Evolutionary conservation across 2,888 invertebrate species (phyloP).

Genomic region (Tachina grossa): DNA sequence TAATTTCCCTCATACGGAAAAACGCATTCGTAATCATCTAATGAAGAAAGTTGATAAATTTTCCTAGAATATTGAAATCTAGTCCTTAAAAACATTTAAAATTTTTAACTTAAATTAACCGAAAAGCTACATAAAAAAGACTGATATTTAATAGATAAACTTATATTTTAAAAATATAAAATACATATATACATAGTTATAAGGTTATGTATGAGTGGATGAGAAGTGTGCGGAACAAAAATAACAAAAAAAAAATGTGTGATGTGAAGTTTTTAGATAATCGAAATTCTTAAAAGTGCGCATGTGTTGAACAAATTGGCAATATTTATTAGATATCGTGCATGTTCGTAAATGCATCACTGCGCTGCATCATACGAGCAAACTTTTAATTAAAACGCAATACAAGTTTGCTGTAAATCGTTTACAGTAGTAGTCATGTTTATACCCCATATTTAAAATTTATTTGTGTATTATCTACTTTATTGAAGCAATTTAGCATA

Average conservation of each 20-base stretch:
- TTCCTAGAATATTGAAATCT: conserved; percentile 41
- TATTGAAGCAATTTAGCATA: too few species aligned
- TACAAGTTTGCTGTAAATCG: too few species aligned
- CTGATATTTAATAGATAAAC: conserved; percentile 50
- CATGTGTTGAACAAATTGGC: conserved; percentile 40
- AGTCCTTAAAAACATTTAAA: conserved; percentile 38
- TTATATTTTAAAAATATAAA: conserved; percentile 25
- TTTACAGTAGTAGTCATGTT: too few species aligned
- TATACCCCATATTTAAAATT: too few species aligned
- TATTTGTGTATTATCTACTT: too few species aligned
- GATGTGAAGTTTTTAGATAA: conserved; percentile 24
- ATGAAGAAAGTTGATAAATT: neutral
- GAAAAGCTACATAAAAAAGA: conserved; percentile 47
- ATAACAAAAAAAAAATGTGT: neutral
- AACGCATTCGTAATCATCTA: conserved; percentile 3
- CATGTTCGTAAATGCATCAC: too few species aligned
- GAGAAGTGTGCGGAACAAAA: conserved; percentile 7
- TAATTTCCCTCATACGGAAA: neutral
- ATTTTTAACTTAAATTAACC: conserved; percentile 35
- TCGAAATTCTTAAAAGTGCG: conserved; percentile 39
- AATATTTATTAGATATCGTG: neutral
- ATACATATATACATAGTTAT: neutral
- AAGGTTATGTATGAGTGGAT: conserved; percentile 30
- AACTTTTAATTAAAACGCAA: too few species aligned
- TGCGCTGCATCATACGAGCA: too few species aligned